phyloP scores from a whole-genome alignment of 2,113 vertebrate genomes.

The Toxostoma redivivum region DNA sequence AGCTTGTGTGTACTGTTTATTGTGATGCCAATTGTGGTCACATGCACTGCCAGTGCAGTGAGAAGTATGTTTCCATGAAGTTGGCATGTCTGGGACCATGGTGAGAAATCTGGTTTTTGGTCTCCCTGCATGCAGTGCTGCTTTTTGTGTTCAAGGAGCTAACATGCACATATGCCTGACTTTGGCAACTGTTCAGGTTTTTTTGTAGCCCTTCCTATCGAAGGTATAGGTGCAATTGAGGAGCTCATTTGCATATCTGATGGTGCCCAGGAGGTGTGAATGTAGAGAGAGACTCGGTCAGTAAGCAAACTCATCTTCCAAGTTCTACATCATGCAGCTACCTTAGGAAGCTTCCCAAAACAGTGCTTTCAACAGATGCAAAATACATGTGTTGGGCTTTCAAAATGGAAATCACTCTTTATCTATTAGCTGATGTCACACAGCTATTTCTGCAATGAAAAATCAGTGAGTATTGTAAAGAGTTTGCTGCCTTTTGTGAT shows the following conservation, averaged over 20 bases:
- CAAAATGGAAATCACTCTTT: neutral
- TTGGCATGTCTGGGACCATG: neutral
- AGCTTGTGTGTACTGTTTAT: neutral
- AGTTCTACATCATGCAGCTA: neutral
- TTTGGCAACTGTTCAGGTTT: neutral
- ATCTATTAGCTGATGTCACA: neutral
- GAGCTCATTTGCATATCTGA: neutral
- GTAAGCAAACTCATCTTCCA: neutral
- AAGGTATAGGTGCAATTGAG: neutral
- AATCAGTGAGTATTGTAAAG: neutral
- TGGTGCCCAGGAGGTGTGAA: neutral
- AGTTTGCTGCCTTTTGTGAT: neutral
- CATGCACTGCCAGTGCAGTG: neutral
- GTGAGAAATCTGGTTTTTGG: neutral
- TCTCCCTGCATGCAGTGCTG: accelerated
- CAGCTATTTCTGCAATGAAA: neutral
- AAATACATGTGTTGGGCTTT: neutral
- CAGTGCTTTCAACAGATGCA: neutral
- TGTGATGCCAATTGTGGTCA: neutral
- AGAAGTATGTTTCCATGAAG: neutral
- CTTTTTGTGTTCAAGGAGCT: neutral
- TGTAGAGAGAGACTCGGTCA: neutral
- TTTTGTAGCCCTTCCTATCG: neutral
- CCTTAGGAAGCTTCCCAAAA: neutral
- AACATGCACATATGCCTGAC: accelerated